Conservation (phyloP, 2,797 vertebrate genomes). For the Spinibarbus caldwelli region DNA sequence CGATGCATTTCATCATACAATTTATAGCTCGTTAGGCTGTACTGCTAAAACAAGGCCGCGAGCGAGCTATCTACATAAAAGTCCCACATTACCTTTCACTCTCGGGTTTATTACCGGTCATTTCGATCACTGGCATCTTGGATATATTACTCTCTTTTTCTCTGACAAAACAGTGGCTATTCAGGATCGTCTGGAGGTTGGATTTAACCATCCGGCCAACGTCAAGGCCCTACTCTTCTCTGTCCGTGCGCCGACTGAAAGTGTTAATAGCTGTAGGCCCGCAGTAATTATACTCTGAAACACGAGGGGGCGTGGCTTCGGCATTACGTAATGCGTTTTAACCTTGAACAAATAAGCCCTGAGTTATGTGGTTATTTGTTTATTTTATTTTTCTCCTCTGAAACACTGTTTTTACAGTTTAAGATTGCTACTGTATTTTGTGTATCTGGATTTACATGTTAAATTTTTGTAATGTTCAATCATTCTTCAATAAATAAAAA, state of each 20-base stretch:
- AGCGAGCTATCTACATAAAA: not conserved
- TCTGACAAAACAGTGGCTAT: slow-evolving; percentile 99
- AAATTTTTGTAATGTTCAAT: too few relatives aligned
- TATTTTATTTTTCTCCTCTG: too few relatives aligned
- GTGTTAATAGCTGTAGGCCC: not conserved
- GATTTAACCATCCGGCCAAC: slow-evolving; percentile 99
- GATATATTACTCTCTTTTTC: slow-evolving; percentile 96
- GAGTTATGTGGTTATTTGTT: too few relatives aligned
- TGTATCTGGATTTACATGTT: too few relatives aligned
- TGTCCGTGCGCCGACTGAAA: slow-evolving; percentile 26
- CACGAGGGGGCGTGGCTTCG: slow-evolving; percentile 3
- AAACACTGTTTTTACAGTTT: too few relatives aligned
- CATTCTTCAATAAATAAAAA: too few relatives aligned
- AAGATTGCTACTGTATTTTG: too few relatives aligned
- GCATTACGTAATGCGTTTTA: not conserved
- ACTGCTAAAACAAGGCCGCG: slow-evolving; percentile 37
- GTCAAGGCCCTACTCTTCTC: slow-evolving; percentile 68
- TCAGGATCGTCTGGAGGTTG: slow-evolving; percentile 99
- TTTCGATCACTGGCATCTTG: slow-evolving; percentile 88
- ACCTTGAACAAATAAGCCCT: too few relatives aligned
- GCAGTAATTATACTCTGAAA: slow-evolving; percentile 42
- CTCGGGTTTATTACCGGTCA: slow-evolving; percentile 82
- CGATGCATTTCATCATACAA: not conserved
- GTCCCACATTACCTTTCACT: slow-evolving; percentile 80
- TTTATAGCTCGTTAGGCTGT: slow-evolving; percentile 20